Base-by-base conservation (phyloP, 2,888 invertebrate genomes). In the Apamea epomidion region DNA sequence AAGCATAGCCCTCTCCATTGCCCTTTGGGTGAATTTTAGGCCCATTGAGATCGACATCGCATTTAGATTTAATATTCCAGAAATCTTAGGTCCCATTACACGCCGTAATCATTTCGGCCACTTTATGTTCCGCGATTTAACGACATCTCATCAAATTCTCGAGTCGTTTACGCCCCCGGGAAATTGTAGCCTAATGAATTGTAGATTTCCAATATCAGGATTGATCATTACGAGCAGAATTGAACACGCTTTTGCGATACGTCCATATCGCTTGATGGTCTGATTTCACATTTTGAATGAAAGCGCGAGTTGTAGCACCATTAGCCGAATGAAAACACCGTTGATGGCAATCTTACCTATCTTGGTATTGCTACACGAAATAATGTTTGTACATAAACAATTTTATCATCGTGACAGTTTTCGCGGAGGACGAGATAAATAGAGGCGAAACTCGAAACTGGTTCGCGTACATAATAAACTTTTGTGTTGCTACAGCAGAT, bases 141-240 rank as follows among this genome's bases (percentile, higher is more conserved):
- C 37, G 82, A 58, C 48, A 48, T 37, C 60, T 37, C 65, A 54
- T 71, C 29, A 81, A 77, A 72, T 74, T 62, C 25, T 74, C 51
- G 29, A 74, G 48, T 72, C 60, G 67, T 68, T 64, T 64, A 65
- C 64, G 60, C 51, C 58, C n/a, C 65, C 37, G 42, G 64, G 74
- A 78, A 84, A 84, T 78, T 48, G 70, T 75, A 51, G 37, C 60
- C 12, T 67, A 78, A 75, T 82, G 74, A 74, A 75, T 82, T 77
- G 62, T 82, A 83, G 72, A 83, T 83, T 78, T 84, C 75, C 83
- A 83, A 83, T 83, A 58, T 70, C 67, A n/a, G 60, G 29, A 32
- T 60, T 73, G 65, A 76, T 77, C 72, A 77, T 84, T 76, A 80
- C 60, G 42, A 68, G 37, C 45, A 64, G 60, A 84, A 87, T 81